Evolutionary conservation across 2,888 invertebrate species (phyloP).

Genomic region (Caenorhabditis zanzibari): DNA sequence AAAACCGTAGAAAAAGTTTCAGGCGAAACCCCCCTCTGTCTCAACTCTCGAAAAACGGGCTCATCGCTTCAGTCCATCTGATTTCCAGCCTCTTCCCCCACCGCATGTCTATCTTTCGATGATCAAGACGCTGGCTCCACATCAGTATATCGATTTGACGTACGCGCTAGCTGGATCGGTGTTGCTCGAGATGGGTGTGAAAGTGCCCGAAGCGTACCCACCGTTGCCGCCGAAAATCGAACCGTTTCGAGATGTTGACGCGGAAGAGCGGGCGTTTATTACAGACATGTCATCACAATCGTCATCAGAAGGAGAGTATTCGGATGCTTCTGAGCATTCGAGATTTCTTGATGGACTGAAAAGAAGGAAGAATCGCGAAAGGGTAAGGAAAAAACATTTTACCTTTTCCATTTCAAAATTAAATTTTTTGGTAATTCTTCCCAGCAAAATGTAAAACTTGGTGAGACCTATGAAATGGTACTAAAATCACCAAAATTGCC

Average conservation of each 20-base stretch:
- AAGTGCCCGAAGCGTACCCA: slow-evolving; percentile 46
- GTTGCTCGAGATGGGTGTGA: slow-evolving; percentile 40
- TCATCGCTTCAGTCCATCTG: slow-evolving; percentile 49
- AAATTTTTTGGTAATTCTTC: no score
- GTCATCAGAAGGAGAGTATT: slow-evolving; percentile 61
- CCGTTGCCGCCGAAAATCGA: slow-evolving; percentile 61
- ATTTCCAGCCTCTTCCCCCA: slow-evolving; percentile 58
- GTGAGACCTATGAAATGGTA: no score
- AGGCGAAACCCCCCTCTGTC: slow-evolving; percentile 9
- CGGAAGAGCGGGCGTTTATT: slow-evolving; percentile 15
- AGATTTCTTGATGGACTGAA: not conserved
- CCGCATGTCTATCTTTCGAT: slow-evolving; percentile 57
- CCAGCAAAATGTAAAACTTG: no score
- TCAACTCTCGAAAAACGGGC: not conserved
- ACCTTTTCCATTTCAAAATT: no score
- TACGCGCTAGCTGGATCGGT: slow-evolving; percentile 58
- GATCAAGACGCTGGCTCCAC: slow-evolving; percentile 54
- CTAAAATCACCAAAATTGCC: no score
- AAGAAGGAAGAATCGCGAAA: slow-evolving; percentile 18
- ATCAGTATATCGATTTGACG: slow-evolving; percentile 61
- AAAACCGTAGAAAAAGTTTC: not conserved
- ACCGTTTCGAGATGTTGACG: slow-evolving; percentile 31
- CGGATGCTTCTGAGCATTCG: slow-evolving; percentile 55
- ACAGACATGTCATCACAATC: slow-evolving; percentile 53
- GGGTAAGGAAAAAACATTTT: slow-evolving; percentile 8